Evolutionary conservation across 2,888 invertebrate species (phyloP).

Genomic region (Sinopyrophorus schimmeli): DNA sequence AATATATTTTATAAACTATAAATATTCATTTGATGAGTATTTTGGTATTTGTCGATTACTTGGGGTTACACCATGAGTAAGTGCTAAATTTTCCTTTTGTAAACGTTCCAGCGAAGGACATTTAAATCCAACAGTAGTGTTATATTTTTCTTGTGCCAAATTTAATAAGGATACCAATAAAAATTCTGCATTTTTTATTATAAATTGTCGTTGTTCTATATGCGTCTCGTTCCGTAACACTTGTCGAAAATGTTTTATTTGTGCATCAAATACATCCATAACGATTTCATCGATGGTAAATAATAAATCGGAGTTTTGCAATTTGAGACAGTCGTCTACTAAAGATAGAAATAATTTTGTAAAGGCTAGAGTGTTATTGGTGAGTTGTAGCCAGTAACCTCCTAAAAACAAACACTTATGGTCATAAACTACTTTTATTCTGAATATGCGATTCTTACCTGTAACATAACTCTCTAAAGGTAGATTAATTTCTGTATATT

Average conservation of each 20-base stretch:
- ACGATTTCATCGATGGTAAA: slow-evolving; percentile 73
- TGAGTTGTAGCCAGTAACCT: slow-evolving; percentile 73
- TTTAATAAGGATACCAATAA: slow-evolving; percentile 68
- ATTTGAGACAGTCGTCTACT: slow-evolving; percentile 74
- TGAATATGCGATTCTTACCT: slow-evolving; percentile 46
- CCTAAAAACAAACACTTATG: slow-evolving; percentile 55
- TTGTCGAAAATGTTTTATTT: slow-evolving; percentile 67
- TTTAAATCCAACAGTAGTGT: slow-evolving; percentile 64
- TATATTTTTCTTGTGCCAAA: slow-evolving; percentile 65
- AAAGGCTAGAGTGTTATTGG: slow-evolving; percentile 80
- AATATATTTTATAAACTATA: slow-evolving; percentile 53
- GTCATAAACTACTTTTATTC: neutral
- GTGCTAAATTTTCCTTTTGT: slow-evolving; percentile 61
- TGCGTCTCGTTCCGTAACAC: slow-evolving; percentile 61
- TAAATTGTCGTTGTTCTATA: slow-evolving; percentile 55
- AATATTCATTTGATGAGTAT: slow-evolving; percentile 70
- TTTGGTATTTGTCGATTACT: slow-evolving; percentile 66
- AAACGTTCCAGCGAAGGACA: slow-evolving; percentile 59
- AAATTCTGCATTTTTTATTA: slow-evolving; percentile 72
- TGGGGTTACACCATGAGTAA: slow-evolving; percentile 59
- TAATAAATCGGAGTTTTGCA: slow-evolving; percentile 76
- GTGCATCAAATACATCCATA: slow-evolving; percentile 72
- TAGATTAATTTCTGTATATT: slow-evolving; percentile 72
- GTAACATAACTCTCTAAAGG: slow-evolving; percentile 67
- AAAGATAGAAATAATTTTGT: slow-evolving; percentile 74